These are phyloP conservation scores for Rhamnusium bicolor DNA, from an alignment of 2,888 invertebrate species.

Conservation along the genomic window DNA sequence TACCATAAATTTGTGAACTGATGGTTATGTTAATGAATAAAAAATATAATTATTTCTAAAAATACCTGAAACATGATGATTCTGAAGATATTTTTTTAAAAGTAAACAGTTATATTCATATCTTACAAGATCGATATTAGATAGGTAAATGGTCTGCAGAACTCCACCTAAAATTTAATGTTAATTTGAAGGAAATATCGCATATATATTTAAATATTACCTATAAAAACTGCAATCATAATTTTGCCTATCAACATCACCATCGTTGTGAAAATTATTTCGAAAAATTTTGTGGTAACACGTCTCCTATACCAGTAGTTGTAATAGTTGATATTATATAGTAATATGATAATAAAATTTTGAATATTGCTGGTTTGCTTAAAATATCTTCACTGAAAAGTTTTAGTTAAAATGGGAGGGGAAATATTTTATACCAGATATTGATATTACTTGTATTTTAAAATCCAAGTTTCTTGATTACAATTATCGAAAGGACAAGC, in stretches of 20 bases:
- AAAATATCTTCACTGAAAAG: conserved; percentile 28
- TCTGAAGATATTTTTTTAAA: conserved; percentile 67
- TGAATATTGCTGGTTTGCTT: conserved; percentile 24
- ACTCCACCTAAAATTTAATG: conserved; percentile 37
- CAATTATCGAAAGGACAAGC: conserved; percentile 54
- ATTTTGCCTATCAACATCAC: conserved; percentile 69
- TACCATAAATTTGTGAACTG: too few relatives aligned
- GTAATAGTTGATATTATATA: conserved; percentile 73
- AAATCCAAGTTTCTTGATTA: conserved; percentile 46
- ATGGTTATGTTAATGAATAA: too few relatives aligned
- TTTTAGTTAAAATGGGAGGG: background rate
- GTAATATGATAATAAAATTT: conserved; percentile 66
- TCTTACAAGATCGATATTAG: conserved; percentile 18
- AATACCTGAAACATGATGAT: conserved; percentile 71
- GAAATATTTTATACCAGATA: background rate
- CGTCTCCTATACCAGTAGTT: conserved; percentile 74
- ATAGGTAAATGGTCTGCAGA: conserved; percentile 32
- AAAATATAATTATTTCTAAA: too few relatives aligned
- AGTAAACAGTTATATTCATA: conserved; percentile 27
- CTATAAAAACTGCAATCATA: conserved; percentile 33
- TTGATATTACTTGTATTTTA: conserved; percentile 21
- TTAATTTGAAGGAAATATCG: too few relatives aligned
- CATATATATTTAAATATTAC: conserved; percentile 22
- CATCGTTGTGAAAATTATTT: conserved; percentile 72
- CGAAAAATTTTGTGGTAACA: conserved; percentile 71